Conservation (phyloP, 2,888 invertebrate species). For the Drosophila nigricruria region DNA sequence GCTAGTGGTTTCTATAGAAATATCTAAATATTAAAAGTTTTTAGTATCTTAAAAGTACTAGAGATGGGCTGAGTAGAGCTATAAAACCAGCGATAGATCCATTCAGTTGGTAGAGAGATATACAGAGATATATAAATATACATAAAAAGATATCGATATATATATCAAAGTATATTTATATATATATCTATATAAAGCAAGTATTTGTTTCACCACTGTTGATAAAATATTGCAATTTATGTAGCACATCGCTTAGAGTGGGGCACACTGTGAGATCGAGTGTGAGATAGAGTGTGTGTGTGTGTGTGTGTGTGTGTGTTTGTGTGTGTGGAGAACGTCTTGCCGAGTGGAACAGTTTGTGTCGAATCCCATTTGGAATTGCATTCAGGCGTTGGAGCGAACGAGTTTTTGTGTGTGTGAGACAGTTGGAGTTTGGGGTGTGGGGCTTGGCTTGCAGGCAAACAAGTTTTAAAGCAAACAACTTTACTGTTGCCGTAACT, state of each 20-base stretch:
- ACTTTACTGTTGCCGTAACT: conserved; percentile 62
- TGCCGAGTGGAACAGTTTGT: conserved; percentile 59
- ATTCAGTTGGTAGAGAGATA: no score
- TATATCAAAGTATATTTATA: not conserved
- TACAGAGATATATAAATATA: no score
- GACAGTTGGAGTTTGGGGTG: conserved; percentile 1
- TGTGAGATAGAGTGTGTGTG: conserved; percentile 2
- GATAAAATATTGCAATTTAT: conserved; percentile 14
- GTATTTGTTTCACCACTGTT: conserved; percentile 2
- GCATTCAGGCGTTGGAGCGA: conserved; percentile 39
- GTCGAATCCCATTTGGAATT: conserved; percentile 57
- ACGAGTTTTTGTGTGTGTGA: conserved; percentile 11
- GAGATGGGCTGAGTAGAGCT: no score
- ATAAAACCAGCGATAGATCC: no score
- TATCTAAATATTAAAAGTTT: no score
- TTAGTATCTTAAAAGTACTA: no score
- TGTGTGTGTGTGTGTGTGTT: not conserved
- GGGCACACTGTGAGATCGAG: conserved; percentile 1
- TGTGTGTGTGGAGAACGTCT: conserved; percentile 4
- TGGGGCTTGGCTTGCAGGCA: conserved; percentile 19
- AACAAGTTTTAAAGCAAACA: conserved; percentile 68
- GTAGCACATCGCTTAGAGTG: conserved; percentile 7
- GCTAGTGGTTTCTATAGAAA: no score
- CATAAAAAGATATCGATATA: no score
- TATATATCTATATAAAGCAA: not conserved